Evolutionary conservation across 2,888 invertebrate genomes (phyloP).

Genomic region (Drosophila paramelanica): DNA sequence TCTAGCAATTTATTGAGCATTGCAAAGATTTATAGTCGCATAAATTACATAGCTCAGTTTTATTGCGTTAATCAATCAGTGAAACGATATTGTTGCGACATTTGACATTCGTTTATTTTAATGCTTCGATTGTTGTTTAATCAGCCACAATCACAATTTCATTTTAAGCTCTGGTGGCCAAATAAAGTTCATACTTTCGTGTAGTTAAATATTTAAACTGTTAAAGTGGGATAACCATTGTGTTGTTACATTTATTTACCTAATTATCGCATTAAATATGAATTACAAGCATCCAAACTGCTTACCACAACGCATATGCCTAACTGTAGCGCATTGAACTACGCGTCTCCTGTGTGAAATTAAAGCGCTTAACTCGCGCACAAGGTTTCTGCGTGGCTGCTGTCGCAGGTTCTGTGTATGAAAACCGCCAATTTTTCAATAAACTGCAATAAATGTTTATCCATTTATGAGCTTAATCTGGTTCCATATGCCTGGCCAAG

Average conservation of each 20-base stretch:
- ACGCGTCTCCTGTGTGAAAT: constrained; percentile 67
- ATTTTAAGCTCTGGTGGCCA: not conserved
- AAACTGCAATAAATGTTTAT: constrained; percentile 80
- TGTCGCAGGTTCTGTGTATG: constrained; percentile 35
- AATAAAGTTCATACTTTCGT: not conserved
- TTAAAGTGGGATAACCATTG: no score
- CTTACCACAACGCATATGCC: constrained; percentile 8
- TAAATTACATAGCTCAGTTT: constrained; percentile 35
- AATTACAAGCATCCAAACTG: not conserved
- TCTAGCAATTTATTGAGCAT: constrained; percentile 32
- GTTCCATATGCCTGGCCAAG: constrained; percentile 28
- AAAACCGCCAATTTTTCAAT: constrained; percentile 80
- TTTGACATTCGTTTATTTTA: constrained; percentile 35
- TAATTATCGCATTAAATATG: no score
- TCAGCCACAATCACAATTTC: constrained; percentile 8
- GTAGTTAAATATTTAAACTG: no score
- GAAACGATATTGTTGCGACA: constrained; percentile 34
- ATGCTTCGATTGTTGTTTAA: constrained; percentile 15
- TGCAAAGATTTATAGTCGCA: constrained; percentile 36
- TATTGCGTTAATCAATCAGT: constrained; percentile 31
- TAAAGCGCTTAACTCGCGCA: constrained; percentile 57
- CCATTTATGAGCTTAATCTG: constrained; percentile 75
- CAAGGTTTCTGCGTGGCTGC: constrained; percentile 17
- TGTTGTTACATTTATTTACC: no score
- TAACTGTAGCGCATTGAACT: constrained; percentile 48